Percentiles rank a stretch among this genome's conserved stretches.
Evolutionary conservation across 2,113 vertebrate genomes (phyloP).

Genomic region (Silurus asotus): DNA sequence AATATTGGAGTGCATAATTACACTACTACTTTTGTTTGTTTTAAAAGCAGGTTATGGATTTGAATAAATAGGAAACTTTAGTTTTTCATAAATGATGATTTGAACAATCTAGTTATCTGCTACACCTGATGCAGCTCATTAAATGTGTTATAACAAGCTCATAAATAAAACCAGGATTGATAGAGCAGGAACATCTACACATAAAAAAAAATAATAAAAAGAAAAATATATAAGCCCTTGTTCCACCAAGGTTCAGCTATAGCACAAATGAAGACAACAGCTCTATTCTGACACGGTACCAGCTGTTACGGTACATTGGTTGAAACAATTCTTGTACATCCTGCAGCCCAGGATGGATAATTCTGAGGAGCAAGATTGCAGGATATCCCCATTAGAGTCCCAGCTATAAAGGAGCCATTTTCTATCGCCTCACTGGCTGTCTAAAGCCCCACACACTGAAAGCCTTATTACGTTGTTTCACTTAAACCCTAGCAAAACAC

Average conservation of each 20-base stretch:
- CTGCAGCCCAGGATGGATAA: slow-evolving; percentile 20
- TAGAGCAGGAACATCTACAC: no score
- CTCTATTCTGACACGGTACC: slow-evolving; percentile 9
- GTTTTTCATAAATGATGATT: no score
- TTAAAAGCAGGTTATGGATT: no score
- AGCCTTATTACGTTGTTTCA: slow-evolving; percentile 49
- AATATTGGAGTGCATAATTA: no score
- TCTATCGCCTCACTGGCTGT: slow-evolving; percentile 31
- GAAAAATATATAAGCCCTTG: no score
- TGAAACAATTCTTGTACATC: slow-evolving; percentile 28
- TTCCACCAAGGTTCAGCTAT: not conserved
- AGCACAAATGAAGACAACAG: not conserved
- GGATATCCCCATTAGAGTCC: slow-evolving; percentile 31
- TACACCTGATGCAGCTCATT: no score
- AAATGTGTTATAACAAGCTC: no score
- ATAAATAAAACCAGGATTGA: no score
- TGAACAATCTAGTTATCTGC: no score
- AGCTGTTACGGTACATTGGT: slow-evolving; percentile 7
- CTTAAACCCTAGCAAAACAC: slow-evolving; percentile 18
- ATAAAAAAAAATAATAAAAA: no score
- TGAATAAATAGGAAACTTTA: no score
- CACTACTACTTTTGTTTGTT: no score
- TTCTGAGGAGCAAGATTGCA: slow-evolving; percentile 14
- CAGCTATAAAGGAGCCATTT: slow-evolving; percentile 30
- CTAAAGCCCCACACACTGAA: slow-evolving; percentile 40